Evolutionary conservation across 2,113 vertebrate species (phyloP).

Genomic region (Chaenogobius annularis): DNA sequence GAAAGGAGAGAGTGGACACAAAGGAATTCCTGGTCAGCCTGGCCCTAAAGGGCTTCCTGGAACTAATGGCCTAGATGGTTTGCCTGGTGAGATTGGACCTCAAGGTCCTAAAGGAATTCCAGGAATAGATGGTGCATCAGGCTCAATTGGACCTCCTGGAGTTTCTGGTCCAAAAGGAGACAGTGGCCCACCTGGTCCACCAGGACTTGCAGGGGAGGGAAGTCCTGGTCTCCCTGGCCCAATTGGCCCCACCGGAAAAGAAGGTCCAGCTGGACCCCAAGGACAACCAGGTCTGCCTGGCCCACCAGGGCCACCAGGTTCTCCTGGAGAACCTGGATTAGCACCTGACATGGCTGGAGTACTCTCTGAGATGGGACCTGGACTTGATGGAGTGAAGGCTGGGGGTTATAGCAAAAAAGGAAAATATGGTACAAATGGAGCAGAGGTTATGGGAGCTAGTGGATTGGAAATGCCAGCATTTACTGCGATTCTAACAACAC

Average conservation of each 20-base stretch:
- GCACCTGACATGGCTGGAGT: conserved; percentile 86
- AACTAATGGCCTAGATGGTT: conserved; percentile 83
- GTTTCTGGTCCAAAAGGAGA: conserved; percentile 87
- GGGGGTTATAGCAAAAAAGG: conserved; percentile 84
- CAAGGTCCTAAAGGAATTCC: conserved; percentile 93
- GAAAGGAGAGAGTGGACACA: conserved; percentile 89
- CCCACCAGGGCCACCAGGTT: conserved; percentile 87
- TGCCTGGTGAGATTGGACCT: conserved; percentile 83
- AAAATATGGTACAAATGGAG: conserved; percentile 74
- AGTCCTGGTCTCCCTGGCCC: conserved; percentile 83
- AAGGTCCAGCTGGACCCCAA: conserved; percentile 78
- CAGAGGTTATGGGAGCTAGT: conserved; percentile 70
- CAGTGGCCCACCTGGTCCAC: conserved; percentile 81
- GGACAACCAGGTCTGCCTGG: conserved; percentile 87
- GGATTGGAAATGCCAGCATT: conserved; percentile 94
- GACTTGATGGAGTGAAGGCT: conserved; percentile 81
- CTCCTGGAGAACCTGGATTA: conserved; percentile 78
- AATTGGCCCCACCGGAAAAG: conserved; percentile 85
- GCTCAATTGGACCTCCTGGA: conserved; percentile 87
- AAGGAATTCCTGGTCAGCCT: conserved; percentile 84
- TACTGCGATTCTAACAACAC: conserved; percentile 86
- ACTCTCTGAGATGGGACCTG: conserved; percentile 88
- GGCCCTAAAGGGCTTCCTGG: conserved; percentile 84
- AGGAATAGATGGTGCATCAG: conserved; percentile 85
- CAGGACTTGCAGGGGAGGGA: conserved; percentile 83